Evolutionary conservation across 1,140 invertebrate genomes (phyloP).

Genomic region (Holotrichia oblita): DNA sequence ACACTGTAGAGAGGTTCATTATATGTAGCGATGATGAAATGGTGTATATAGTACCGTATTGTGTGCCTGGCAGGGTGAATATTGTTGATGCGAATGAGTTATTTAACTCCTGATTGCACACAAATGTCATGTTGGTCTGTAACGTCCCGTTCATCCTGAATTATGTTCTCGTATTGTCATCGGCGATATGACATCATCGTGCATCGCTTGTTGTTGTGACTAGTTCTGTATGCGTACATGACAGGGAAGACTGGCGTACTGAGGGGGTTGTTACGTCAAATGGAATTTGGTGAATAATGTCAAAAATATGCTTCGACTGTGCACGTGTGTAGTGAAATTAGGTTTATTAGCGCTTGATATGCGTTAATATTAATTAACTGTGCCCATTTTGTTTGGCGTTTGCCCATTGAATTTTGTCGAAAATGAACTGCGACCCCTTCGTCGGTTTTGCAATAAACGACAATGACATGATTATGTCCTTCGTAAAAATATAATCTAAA

Average conservation of each 20-base stretch:
- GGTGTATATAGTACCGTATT: conserved; percentile 46
- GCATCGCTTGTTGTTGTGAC: conserved; percentile 52
- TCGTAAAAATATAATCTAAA: background rate
- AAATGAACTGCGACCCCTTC: background rate
- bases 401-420: conserved; percentile 22
- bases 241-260: background rate
- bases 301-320: conserved; percentile 35
- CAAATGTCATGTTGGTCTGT: conserved; percentile 52
- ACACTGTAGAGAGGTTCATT: conserved; percentile 40
- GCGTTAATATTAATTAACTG: conserved; percentile 37
- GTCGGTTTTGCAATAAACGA: conserved; percentile 11
- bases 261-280: conserved; percentile 4
- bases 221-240: conserved; percentile 54
- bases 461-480: background rate
- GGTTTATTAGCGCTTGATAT: conserved; percentile 20
- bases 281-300: conserved; percentile 34
- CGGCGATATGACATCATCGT: conserved; percentile 50
- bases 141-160: conserved; percentile 46
- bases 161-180: conserved; percentile 53
- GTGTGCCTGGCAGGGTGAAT: conserved; percentile 36
- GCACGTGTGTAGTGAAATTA: conserved; percentile 15
- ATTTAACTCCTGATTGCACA: conserved; percentile 60
- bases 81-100: conserved; percentile 57
- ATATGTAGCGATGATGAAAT: conserved; percentile 49
- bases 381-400: conserved; percentile 14